A percentile compares a stretch with the other conserved stretches of the same genome.
These are phyloP conservation scores for Bathybates hornii DNA, from an alignment of 2,113 vertebrate species.

Conservation along the genomic window DNA sequence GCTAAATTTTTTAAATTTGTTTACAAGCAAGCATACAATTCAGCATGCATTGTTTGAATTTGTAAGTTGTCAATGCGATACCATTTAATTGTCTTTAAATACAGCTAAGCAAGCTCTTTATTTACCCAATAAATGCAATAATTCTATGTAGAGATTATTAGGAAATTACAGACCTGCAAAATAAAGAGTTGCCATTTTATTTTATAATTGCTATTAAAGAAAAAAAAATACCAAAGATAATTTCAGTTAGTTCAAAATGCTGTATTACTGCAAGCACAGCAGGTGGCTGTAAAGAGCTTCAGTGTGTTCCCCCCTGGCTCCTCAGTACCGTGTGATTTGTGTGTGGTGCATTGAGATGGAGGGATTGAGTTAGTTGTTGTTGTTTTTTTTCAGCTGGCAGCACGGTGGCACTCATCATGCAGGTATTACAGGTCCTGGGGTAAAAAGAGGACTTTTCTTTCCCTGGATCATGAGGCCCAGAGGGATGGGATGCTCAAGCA, in stretches of 20 bases:
- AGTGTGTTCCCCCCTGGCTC: not conserved
- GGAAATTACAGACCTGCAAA: not conserved
- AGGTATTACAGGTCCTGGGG: constrained; percentile 54
- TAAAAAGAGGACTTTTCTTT: constrained; percentile 36
- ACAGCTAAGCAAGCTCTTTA: not conserved
- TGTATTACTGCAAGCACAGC: constrained; percentile 50
- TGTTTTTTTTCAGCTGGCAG: constrained; percentile 1
- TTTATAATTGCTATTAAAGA: not conserved
- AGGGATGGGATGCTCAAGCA: constrained; percentile 43
- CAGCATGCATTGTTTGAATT: not conserved
- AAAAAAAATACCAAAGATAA: not conserved
- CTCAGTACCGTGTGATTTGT: not conserved
- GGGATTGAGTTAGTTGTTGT: constrained; percentile 20
- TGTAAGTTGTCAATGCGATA: not conserved
- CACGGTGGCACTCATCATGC: constrained; percentile 44
- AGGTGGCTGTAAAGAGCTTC: constrained; percentile 69
- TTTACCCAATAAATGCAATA: not conserved
- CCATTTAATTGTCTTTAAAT: not conserved
- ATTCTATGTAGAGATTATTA: not conserved
- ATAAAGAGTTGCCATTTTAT: not conserved
- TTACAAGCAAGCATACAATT: not conserved
- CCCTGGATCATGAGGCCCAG: constrained; percentile 44
- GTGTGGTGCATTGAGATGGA: constrained; percentile 8
- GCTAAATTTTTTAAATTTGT: not conserved
- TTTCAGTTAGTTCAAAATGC: constrained; percentile 1